phyloP scores from a whole-genome alignment of 2,888 invertebrate genomes.

The Spisula solida region DNA sequence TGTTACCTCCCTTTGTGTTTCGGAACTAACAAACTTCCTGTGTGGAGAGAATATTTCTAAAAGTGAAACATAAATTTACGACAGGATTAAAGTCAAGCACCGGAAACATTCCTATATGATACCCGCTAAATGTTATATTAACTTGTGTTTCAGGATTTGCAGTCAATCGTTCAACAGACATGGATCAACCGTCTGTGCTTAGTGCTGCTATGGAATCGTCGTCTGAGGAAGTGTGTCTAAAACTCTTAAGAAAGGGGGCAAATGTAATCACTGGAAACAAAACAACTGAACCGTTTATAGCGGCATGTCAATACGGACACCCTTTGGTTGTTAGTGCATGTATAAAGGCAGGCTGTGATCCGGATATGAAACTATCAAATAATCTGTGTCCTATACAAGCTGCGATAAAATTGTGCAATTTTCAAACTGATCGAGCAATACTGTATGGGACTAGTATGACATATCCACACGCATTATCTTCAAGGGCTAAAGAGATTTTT shows the following conservation, averaged over 20 bases:
- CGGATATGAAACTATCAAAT: slow-evolving; percentile 16
- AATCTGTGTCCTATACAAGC: neutral
- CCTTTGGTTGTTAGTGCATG: slow-evolving; percentile 42
- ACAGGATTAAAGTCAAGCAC: no score
- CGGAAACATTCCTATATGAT: no score
- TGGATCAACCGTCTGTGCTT: neutral
- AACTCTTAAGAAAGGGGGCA: slow-evolving; percentile 41
- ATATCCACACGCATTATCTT: neutral
- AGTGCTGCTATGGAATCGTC: slow-evolving; percentile 28
- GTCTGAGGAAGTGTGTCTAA: slow-evolving; percentile 49
- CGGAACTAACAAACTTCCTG: no score
- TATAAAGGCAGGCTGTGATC: slow-evolving; percentile 25
- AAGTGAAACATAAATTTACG: no score
- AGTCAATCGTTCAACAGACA: neutral
- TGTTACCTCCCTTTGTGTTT: no score
- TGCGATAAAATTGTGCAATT: slow-evolving; percentile 32
- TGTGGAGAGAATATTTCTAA: no score
- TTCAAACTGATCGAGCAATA: neutral
- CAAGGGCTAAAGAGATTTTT: slow-evolving; percentile 1
- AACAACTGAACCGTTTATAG: slow-evolving; percentile 23
- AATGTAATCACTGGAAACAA: slow-evolving; percentile 23
- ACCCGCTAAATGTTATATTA: no score
- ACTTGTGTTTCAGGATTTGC: neutral
- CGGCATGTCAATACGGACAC: slow-evolving; percentile 41
- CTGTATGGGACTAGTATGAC: neutral